phyloP scores from a whole-genome alignment of 2,797 vertebrate genomes.

The Syngnathus acus region DNA sequence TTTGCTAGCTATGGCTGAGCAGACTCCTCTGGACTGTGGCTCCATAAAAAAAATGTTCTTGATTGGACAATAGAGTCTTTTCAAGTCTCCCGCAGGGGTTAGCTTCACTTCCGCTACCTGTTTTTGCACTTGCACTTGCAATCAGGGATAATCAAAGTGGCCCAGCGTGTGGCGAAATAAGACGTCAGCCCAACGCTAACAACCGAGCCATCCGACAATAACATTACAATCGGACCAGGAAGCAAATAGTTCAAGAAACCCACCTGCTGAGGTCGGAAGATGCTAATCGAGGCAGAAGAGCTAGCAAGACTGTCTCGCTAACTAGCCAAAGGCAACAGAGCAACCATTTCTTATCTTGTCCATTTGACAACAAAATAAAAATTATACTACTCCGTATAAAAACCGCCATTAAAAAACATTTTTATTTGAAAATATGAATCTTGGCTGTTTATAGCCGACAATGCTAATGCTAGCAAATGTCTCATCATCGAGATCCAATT shows the following conservation, averaged over 20 bases:
- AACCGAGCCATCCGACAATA: neutral
- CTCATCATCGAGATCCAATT: neutral
- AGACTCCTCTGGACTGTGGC: conserved; percentile 33
- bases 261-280: neutral
- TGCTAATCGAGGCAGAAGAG: neutral
- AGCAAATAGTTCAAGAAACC: neutral
- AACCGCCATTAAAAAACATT: neutral
- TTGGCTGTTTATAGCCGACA: neutral
- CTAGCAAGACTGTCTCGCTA: neutral
- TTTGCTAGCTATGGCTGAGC: conserved; percentile 35
- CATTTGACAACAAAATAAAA: neutral
- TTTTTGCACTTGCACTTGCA: neutral
- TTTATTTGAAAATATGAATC: neutral
- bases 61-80: conserved; percentile 31
- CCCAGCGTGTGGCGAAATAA: neutral
- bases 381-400: neutral
- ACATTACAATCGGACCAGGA: neutral
- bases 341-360: neutral
- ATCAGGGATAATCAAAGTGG: neutral
- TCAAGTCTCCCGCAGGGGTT: neutral
- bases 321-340: neutral
- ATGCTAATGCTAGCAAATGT: neutral
- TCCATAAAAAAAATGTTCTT: conserved; percentile 33
- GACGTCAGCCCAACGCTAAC: neutral
- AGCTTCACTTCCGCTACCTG: neutral